These are phyloP conservation scores for Hippoglossus stenolepis DNA, from an alignment of 2,113 vertebrate species.

Conservation along the genomic window DNA sequence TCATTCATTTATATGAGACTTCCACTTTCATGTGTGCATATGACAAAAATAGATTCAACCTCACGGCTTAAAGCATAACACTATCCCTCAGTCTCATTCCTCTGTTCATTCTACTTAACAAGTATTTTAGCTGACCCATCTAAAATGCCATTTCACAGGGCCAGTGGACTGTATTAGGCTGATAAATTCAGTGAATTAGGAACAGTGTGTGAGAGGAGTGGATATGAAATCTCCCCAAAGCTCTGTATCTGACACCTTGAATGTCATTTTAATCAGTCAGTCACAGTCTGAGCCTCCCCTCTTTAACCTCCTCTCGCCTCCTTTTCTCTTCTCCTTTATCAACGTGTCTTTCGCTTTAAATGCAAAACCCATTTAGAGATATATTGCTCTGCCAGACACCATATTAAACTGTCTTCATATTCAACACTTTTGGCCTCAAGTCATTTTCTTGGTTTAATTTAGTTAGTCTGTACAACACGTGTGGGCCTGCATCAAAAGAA, in stretches of 20 bases:
- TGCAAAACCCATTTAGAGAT: constrained; percentile 57
- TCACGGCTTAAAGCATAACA: constrained; percentile 14
- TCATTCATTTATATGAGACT: background rate
- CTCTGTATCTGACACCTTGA: constrained; percentile 61
- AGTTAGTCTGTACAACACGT: background rate
- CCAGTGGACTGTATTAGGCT: constrained; percentile 60
- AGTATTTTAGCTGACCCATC: constrained; percentile 45
- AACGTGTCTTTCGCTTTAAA: constrained; percentile 55
- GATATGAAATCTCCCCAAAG: constrained; percentile 64
- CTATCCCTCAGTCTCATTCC: constrained; percentile 2
- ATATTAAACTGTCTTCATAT: constrained; percentile 54
- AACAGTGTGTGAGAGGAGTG: constrained; percentile 37
- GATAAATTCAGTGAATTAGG: constrained; percentile 62
- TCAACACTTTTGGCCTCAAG: constrained; percentile 15
- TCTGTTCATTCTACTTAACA: constrained; percentile 46
- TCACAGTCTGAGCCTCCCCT: constrained; percentile 53
- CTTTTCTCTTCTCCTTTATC: constrained; percentile 45
- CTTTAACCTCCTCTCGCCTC: constrained; percentile 57
- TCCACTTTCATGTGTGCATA: constrained; percentile 3
- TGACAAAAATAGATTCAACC: constrained; percentile 23
- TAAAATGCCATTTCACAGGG: constrained; percentile 55
- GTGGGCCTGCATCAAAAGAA: background rate
- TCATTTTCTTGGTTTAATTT: constrained; percentile 33
- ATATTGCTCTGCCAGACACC: constrained; percentile 40
- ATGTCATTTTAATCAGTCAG: constrained; percentile 76